These are phyloP conservation scores for Temnothorax curvispinosus DNA, from an alignment of 1,140 invertebrate genomes.

Conservation along the genomic window DNA sequence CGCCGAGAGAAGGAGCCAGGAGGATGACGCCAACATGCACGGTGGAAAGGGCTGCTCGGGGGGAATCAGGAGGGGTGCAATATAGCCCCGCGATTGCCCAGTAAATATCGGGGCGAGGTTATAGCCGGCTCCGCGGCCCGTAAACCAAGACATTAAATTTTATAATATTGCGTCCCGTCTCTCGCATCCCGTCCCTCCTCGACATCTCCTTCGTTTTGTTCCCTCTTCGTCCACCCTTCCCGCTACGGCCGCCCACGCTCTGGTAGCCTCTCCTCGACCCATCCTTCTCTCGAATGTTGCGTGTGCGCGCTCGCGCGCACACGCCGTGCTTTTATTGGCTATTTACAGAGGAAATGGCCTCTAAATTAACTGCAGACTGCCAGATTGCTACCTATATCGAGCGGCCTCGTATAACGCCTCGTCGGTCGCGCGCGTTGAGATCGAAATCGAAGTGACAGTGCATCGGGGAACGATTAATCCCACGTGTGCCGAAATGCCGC, in stretches of 20 bases:
- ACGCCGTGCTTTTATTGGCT: constrained; percentile 84
- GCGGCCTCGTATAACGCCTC: constrained; percentile 77
- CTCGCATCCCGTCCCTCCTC: constrained; percentile 70
- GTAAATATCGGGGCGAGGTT: constrained; percentile 84
- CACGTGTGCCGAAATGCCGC: constrained; percentile 36
- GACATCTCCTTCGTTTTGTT: constrained; percentile 64
- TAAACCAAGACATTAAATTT: constrained; percentile 86
- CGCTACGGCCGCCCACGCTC: constrained; percentile 3
- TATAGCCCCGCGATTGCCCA: constrained; percentile 82
- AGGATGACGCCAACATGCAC: constrained; percentile 36
- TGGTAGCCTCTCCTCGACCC: constrained; percentile 38
- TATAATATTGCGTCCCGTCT: constrained; percentile 84
- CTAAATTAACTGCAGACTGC: constrained; percentile 86
- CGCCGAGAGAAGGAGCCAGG: constrained; percentile 15
- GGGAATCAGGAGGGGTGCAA: constrained; percentile 64
- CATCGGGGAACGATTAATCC: constrained; percentile 68
- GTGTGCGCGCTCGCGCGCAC: constrained; percentile 68
- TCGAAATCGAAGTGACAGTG: constrained; percentile 78
- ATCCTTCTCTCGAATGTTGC: constrained; percentile 61
- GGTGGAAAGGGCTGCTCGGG: neutral
- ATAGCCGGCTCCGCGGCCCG: constrained; percentile 83
- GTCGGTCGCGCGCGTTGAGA: constrained; percentile 74
- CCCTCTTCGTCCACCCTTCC: constrained; percentile 50
- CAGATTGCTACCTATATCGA: constrained; percentile 84
- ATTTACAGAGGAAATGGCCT: constrained; percentile 86